Base-by-base conservation (phyloP, 1,140 invertebrate genomes). In the Anadara kagoshimensis region DNA sequence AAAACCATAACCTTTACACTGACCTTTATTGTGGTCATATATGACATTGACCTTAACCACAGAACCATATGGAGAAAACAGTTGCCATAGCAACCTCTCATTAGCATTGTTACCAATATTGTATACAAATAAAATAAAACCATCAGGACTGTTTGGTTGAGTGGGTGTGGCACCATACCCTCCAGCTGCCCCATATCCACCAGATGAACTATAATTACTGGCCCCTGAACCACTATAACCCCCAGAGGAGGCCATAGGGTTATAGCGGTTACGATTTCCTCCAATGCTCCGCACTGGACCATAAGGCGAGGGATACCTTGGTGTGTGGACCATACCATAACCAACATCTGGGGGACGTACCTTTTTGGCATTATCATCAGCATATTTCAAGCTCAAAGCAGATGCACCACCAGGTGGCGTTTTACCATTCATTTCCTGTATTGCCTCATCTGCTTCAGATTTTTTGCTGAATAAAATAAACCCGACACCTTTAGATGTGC, bases 361-460 rank as follows among this genome's bases (percentile, higher is more conserved):
- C 71, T 89, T 89, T 91, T 97, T 96, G 16, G 95, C 95, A 86
- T 97, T 96, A 87, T 98, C 96, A 87, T 97, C 96, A 0, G 96
- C 97, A 80, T 97, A 91, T 91, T 95, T 95, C 18, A 98, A 95
- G 69, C 92, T 92, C 12, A 98, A 90, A 12, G 95, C 94, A 83
- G 96, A 94, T 45, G 92, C 93, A 54, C 93, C 93, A 75, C 95
- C 95, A 75, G 95, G 94, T 29, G 95, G 94, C 79, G 94, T 93
- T 71, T 94, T 93, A 53, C 96, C 96, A 87, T 97, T 95, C 64
- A 98, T 89, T 47, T 92, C 92, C 20, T 93, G 91, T 77, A 98
- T 97, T 24, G 97, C 96, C 69, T 94, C 93, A 83, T 96, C 94
- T 0, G 97, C 96, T 85, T 97, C 95, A n/a, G 74, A 54, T 53